phyloP scores from a whole-genome alignment of 2,797 vertebrate genomes.

The Linurgus olivaceus region DNA sequence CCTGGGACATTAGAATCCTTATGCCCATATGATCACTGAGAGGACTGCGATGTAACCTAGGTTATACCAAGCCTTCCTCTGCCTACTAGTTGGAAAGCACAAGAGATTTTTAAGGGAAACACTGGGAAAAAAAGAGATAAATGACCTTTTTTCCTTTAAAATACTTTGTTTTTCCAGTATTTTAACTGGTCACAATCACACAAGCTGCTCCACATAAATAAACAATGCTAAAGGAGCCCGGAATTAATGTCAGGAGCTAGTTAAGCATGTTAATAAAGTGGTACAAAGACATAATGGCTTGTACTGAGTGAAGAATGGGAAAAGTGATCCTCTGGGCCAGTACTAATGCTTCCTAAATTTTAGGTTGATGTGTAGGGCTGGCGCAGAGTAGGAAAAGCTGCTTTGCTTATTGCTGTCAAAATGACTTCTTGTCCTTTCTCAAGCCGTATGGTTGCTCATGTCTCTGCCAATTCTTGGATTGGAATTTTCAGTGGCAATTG shows the following conservation, averaged over 20 bases:
- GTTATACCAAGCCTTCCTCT: not conserved
- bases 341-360: not conserved
- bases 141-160: not conserved
- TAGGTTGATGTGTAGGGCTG: not conserved
- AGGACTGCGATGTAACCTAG: not conserved
- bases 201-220: not conserved
- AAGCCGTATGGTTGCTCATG: not conserved
- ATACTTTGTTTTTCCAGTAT: not conserved
- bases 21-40: not conserved
- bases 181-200: not conserved
- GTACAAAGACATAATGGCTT: not conserved
- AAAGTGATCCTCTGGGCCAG: not conserved
- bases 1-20: not conserved
- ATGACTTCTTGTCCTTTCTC: not conserved
- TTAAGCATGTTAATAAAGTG: not conserved
- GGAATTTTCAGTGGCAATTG: not conserved
- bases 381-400: not conserved
- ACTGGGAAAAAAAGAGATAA: not conserved
- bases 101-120: not conserved
- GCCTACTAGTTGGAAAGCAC: not conserved
- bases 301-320: not conserved
- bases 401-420: not conserved
- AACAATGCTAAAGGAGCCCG: not conserved
- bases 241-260: not conserved
- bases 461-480: not conserved